phyloP scores from a whole-genome alignment of 2,113 vertebrate species.

The Tonatia bakeri region DNA sequence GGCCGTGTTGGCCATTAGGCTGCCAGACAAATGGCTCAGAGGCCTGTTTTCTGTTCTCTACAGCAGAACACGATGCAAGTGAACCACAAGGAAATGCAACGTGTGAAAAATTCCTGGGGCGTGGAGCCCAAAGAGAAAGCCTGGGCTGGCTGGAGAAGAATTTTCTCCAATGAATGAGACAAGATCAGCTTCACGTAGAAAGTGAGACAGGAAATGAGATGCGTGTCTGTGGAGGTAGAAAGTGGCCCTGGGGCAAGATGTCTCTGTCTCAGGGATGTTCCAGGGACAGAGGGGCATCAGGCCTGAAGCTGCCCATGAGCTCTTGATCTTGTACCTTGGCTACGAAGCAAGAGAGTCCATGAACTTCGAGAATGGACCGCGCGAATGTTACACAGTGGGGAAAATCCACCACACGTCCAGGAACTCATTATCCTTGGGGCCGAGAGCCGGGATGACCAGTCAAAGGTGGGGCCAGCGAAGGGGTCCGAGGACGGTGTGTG shows the following conservation, averaged over 20 bases:
- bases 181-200: neutral
- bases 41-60: neutral
- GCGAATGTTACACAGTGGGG: neutral
- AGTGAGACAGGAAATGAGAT: neutral
- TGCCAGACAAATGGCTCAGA: neutral
- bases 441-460: neutral
- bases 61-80: neutral
- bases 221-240: neutral
- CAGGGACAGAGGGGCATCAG: accelerated
- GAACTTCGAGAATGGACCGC: neutral
- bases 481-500: accelerated
- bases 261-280: neutral
- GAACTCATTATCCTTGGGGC: neutral
- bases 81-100: neutral
- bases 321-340: neutral
- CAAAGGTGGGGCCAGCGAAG: neutral
- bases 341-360: neutral
- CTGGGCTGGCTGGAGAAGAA: neutral
- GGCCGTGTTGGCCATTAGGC: neutral
- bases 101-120: neutral
- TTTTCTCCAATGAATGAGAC: neutral
- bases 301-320: accelerated
- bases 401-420: neutral
- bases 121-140: neutral
- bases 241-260: neutral